A percentile compares a stretch with the other conserved stretches of the same genome.
These are phyloP conservation scores for Sinotaia quadrata DNA, from an alignment of 2,888 invertebrate species.

Conservation along the genomic window DNA sequence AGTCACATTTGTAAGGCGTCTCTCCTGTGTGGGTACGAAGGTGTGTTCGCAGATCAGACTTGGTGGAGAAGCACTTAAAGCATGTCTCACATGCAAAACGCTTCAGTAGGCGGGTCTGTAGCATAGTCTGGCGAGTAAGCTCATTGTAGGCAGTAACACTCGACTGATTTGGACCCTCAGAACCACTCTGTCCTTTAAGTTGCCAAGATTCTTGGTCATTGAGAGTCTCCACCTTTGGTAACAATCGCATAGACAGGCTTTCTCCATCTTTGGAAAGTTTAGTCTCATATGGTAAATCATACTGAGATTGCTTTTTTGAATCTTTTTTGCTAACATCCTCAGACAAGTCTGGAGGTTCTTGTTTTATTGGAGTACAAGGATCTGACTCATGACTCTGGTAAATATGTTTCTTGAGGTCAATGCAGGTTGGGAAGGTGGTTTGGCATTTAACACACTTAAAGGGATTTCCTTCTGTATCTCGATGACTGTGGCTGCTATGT, in stretches of 20 bases:
- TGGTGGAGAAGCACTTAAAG: slow-evolving; percentile 35
- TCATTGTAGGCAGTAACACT: slow-evolving; percentile 33
- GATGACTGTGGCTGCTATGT: slow-evolving; percentile 36
- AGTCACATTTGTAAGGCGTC: slow-evolving; percentile 40
- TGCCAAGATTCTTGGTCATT: too few relatives aligned
- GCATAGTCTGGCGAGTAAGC: slow-evolving; percentile 29
- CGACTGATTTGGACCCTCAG: background rate
- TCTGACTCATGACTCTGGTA: slow-evolving; percentile 29
- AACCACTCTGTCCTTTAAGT: too few relatives aligned
- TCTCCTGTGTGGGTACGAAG: slow-evolving; percentile 40
- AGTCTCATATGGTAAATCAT: too few relatives aligned
- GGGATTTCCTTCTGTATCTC: slow-evolving; percentile 28
- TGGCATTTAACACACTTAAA: slow-evolving; percentile 38
- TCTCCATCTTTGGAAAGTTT: background rate
- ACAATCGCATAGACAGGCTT: background rate
- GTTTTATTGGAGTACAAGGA: background rate
- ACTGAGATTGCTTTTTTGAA: background rate
- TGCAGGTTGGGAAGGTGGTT: slow-evolving; percentile 26
- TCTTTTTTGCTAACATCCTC: background rate
- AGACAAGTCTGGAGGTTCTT: slow-evolving; percentile 10
- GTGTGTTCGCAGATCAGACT: slow-evolving; percentile 39
- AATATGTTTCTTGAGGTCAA: slow-evolving; percentile 38
- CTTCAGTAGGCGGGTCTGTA: slow-evolving; percentile 30
- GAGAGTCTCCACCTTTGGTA: background rate
- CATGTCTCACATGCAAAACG: slow-evolving; percentile 37